phyloP scores from a whole-genome alignment of 2,113 vertebrate species.

The Nannobrachium achirus region DNA sequence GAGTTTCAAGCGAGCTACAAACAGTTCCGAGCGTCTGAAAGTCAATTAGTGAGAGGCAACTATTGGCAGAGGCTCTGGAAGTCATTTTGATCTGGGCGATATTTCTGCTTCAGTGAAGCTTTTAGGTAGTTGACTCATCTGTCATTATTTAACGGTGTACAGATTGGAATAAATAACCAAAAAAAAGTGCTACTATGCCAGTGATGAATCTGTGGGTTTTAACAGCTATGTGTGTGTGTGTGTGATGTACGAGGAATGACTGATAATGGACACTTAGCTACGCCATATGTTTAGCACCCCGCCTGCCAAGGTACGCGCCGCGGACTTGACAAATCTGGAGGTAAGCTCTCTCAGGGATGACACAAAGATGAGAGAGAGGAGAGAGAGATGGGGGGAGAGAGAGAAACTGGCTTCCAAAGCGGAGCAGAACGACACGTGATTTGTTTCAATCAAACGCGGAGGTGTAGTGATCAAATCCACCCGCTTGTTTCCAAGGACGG shows the following conservation, averaged over 20 bases:
- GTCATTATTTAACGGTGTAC: conserved; percentile 64
- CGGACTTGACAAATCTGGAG: conserved; percentile 67
- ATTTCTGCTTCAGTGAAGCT: conserved; percentile 66
- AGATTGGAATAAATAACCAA: background rate
- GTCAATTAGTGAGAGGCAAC: conserved; percentile 73
- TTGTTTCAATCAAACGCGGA: too few species aligned
- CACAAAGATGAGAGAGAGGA: too few species aligned
- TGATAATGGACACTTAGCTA: conserved; percentile 80
- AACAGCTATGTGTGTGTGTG: conserved; percentile 72
- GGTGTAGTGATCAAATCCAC: too few species aligned
- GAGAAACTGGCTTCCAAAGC: too few species aligned
- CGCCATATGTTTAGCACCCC: conserved; percentile 74
- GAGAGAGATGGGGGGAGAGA: too few species aligned
- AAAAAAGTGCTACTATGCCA: conserved; percentile 51
- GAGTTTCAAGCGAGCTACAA: too few species aligned
- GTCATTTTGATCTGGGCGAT: conserved; percentile 55
- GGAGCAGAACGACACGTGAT: too few species aligned
- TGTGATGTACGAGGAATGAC: conserved; percentile 76
- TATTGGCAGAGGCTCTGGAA: conserved; percentile 54
- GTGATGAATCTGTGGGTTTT: conserved; percentile 77
- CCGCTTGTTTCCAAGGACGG: too few species aligned
- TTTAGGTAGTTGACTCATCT: conserved; percentile 73
- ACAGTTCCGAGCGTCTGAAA: conserved; percentile 44
- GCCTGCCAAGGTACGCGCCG: conserved; percentile 76
- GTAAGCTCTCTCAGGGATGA: conserved; percentile 54